phyloP scores from a whole-genome alignment of 2,797 vertebrate species.

The Gorsachius magnificus region DNA sequence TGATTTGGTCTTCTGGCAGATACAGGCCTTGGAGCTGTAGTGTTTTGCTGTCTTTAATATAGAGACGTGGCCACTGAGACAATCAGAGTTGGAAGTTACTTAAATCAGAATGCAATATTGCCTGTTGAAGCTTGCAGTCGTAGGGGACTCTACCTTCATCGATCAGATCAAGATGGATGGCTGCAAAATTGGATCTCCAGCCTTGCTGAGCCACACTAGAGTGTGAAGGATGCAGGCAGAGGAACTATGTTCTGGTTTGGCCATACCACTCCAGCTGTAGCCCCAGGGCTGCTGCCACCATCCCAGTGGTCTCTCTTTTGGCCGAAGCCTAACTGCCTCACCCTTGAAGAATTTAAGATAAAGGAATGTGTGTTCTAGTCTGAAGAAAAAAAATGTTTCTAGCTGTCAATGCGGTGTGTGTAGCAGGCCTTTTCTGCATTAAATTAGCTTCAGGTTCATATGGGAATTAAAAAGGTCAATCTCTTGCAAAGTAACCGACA shows the following conservation, averaged over 20 bases:
- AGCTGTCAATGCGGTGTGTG: background rate
- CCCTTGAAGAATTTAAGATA: slow-evolving; percentile 11
- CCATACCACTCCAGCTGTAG: background rate
- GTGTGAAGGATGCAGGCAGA: background rate
- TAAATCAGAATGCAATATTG: background rate
- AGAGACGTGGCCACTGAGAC: background rate
- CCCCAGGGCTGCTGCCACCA: background rate
- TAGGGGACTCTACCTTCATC: background rate
- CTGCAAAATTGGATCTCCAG: background rate
- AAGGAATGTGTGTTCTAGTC: background rate
- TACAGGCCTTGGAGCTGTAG: background rate
- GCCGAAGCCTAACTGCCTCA: background rate
- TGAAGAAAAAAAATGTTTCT: background rate
- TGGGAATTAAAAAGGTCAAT: background rate
- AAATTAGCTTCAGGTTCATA: background rate
- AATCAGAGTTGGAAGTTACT: background rate
- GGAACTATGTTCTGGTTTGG: background rate
- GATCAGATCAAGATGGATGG: slow-evolving; percentile 15
- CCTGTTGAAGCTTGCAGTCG: background rate
- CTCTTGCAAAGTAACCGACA: background rate
- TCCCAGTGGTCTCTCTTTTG: background rate
- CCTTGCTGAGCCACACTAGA: background rate
- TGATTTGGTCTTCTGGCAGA: background rate
- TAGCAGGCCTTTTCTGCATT: background rate
- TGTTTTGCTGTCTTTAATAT: background rate